A percentile compares a stretch with the other conserved stretches of the same genome.
Evolutionary conservation across 2,113 vertebrate genomes (phyloP).

Genomic region (Macquaria ambigua): DNA sequence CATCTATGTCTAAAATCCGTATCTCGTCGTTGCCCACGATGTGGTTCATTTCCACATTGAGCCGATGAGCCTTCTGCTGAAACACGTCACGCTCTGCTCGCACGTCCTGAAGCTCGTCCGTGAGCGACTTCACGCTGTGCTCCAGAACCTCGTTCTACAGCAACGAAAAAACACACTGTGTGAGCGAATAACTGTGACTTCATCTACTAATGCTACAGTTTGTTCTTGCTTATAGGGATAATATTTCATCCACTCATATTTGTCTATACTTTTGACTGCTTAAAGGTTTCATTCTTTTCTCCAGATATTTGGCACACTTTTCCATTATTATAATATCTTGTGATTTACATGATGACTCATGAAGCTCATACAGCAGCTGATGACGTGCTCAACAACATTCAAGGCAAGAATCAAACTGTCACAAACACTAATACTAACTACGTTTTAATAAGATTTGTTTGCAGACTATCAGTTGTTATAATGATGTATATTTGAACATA

Average conservation of each 20-base stretch:
- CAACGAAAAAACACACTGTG: not conserved
- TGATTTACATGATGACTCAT: not conserved
- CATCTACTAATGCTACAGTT: not conserved
- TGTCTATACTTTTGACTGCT: not conserved
- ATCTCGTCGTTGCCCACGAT: constrained; percentile 91
- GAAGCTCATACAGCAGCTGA: too few relatives aligned
- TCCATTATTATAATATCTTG: not conserved
- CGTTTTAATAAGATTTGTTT: too few relatives aligned
- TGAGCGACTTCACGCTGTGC: constrained; percentile 89
- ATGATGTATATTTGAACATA: too few relatives aligned
- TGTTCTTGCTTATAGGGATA: not conserved
- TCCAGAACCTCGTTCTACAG: constrained; percentile 92
- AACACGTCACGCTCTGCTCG: constrained; percentile 93
- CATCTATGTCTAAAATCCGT: constrained; percentile 93
- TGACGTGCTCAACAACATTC: too few relatives aligned
- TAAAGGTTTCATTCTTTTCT: not conserved
- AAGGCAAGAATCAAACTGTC: too few relatives aligned
- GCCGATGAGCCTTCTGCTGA: constrained; percentile 93
- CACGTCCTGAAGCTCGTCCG: constrained; percentile 94
- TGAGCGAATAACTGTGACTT: not conserved
- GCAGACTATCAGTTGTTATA: too few relatives aligned
- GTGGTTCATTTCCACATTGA: constrained; percentile 95
- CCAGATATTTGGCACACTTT: not conserved
- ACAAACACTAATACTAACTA: too few relatives aligned
- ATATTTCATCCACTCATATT: not conserved